Base-by-base conservation (phyloP, 2,888 invertebrate species). In the Aplocera efformata region DNA sequence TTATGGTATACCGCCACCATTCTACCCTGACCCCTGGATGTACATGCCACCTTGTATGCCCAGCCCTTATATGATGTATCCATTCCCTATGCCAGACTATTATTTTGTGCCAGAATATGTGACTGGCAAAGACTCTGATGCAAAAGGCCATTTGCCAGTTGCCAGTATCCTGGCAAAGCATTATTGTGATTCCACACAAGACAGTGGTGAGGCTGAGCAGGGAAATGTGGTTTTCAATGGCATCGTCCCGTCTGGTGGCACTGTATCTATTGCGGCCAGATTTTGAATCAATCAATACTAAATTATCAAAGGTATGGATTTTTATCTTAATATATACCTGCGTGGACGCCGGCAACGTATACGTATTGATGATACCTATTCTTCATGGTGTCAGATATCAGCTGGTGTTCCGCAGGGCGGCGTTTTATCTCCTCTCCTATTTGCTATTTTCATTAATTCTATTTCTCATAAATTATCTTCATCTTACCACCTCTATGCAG, bases 181-280 rank as follows among this genome's bases (percentile, higher is more conserved):
- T n/a, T n/a, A n/a, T n/a, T n/a, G n/a, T n/a, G n/a, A n/a, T n/a
- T n/a, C n/a, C n/a, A 6, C 11, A 7, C 1, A 21, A 25, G 32
- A 25, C 11, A 28, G 13, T 28, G 26, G 7, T 7, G 10, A 31
- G 7, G 10, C 2, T n/a, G 7, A n/a, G 1, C 7, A 28, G 7
- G 44, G 31, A 6, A 26, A 32, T 6, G 9, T 22, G 6, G 20
- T 13, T 0, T 43, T 48, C 20, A 28, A 32, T 30, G 48, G 45
- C 8, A 22, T 45, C 9, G 35, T 56, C 8, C 48, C 52, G 9
- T 50, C 47, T 0, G 32, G 31, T 17, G 58, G 58, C 0, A 32
- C 34, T 23, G 41, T 58, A 7, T 43, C 28, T 0, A 51, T 58
- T 34, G 41, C 41, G 7, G 48, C 48, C 1, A 43, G 11, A 32